Conservation (phyloP, 1,140 invertebrate species). For the Halesus radiatus region DNA sequence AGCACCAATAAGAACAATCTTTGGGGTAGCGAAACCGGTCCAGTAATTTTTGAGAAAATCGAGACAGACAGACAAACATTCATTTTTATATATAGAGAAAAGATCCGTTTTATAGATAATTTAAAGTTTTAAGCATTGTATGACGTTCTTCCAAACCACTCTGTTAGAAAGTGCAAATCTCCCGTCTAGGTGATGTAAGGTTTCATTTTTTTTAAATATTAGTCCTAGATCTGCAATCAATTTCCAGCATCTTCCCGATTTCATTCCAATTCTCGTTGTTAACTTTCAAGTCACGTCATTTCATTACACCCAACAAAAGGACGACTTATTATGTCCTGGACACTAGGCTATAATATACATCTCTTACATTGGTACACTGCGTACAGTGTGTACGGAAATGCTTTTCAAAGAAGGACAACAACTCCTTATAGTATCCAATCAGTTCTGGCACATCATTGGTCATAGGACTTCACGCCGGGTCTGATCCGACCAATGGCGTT, state of each 20-base stretch:
- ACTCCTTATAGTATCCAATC: conserved; percentile 18
- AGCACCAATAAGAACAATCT: too few relatives aligned
- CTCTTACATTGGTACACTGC: background rate
- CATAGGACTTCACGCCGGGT: conserved; percentile 33
- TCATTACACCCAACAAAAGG: conserved; percentile 46
- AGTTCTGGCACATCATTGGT: conserved; percentile 49
- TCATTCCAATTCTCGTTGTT: conserved; percentile 3
- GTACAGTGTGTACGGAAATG: conserved; percentile 18
- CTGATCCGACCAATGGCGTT: conserved; percentile 41
- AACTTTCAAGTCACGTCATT: conserved; percentile 48
- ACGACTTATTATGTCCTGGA: background rate
- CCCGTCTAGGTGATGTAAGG: too few relatives aligned
- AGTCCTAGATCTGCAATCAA: too few relatives aligned
- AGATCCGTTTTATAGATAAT: too few relatives aligned
- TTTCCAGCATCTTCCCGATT: background rate
- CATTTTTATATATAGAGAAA: too few relatives aligned
- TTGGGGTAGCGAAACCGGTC: too few relatives aligned
- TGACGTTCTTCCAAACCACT: too few relatives aligned
- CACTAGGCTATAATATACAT: conserved; percentile 11
- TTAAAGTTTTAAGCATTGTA: too few relatives aligned
- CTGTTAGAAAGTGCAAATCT: too few relatives aligned
- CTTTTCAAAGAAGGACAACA: conserved; percentile 39
- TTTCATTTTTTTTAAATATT: too few relatives aligned
- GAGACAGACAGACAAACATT: too few relatives aligned
- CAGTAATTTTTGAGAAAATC: too few relatives aligned